Base-by-base conservation (phyloP, 2,797 vertebrate genomes). In the Rhynchotus rufescens region DNA sequence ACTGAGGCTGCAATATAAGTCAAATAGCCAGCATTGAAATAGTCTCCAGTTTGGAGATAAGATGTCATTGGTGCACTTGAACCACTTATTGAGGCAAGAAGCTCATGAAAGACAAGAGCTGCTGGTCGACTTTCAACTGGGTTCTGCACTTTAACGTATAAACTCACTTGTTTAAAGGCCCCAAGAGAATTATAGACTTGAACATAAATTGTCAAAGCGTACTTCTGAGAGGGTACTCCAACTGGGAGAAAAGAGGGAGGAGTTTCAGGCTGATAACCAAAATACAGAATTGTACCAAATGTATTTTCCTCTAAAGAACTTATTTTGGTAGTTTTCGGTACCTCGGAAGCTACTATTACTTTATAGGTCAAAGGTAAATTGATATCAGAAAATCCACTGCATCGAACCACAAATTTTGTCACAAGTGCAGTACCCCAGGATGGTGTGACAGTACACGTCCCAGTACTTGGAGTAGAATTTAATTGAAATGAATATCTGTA, bases 361-460 rank as follows among this genome's bases (percentile, higher is more conserved):
- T 97, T 98, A n/a, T 98, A 98, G 0, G 32, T 93, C 54, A 98
- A 95, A 52, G 97, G 97, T 36, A 59, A 30, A 66, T 98, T 36
- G 59, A 9, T 73, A 44, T 97, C 97, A 32, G 23, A 88, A 91
- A 98, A 97, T 28, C 88, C 52, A 26, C 5, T 60, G 32, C 98
- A 98, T 1, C 26, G 62, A 57, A 98, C 47, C 13, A 96, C 84
- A 83, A 98, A 98, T 77, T 94, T 92, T 49, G 98, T 98, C 19
- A 76, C 17, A 17, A 97, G 88, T 13, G 97, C 92, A 19, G 28
- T 56, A 17, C 98, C 97, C 0, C 2, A 2, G 1, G 1, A 60
- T 15, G 97, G 98, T 2, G 13, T 69, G 51, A 97, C 51, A 9
- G 22, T 22, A 83, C 98, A 98, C 4, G 22, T 71, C 22, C 96